A percentile compares a stretch with the other conserved stretches of the same genome.
phyloP scores from a whole-genome alignment of 1,140 invertebrate genomes.

The Papilio polyxenes region DNA sequence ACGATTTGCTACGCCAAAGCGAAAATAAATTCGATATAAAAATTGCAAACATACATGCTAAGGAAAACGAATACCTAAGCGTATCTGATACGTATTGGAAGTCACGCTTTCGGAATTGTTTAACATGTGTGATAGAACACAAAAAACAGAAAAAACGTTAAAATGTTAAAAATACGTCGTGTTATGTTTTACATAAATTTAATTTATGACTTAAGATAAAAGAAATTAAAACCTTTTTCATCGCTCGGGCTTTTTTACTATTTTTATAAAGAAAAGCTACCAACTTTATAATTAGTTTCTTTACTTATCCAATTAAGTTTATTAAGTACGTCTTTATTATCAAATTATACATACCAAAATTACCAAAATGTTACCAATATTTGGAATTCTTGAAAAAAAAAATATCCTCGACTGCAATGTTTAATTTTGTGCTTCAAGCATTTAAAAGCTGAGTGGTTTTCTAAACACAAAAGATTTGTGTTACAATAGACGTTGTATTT shows the following conservation, averaged over 20 bases:
- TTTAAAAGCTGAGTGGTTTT: slow-evolving; percentile 18
- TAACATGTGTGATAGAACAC: not conserved
- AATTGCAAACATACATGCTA: not conserved
- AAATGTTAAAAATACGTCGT: not conserved
- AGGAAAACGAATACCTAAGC: not conserved
- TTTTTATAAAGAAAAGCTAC: no score
- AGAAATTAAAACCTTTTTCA: no score
- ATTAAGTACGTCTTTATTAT: no score
- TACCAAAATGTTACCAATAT: not conserved
- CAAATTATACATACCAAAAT: not conserved
- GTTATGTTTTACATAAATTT: not conserved
- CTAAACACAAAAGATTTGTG: slow-evolving; percentile 16
- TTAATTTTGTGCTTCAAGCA: slow-evolving; percentile 10
- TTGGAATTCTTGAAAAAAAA: not conserved
- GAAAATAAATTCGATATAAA: slow-evolving; percentile 7
- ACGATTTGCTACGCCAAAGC: not conserved
- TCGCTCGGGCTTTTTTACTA: no score
- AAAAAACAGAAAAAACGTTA: not conserved
- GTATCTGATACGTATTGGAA: not conserved
- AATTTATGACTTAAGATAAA: not conserved
- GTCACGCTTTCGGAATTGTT: not conserved
- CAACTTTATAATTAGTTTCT: not conserved
- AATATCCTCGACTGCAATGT: not conserved
- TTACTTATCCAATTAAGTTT: no score
- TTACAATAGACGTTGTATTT: slow-evolving; percentile 15